Evolutionary conservation across 2,797 vertebrate species (phyloP).

Genomic region (Megalops cyprinoides): DNA sequence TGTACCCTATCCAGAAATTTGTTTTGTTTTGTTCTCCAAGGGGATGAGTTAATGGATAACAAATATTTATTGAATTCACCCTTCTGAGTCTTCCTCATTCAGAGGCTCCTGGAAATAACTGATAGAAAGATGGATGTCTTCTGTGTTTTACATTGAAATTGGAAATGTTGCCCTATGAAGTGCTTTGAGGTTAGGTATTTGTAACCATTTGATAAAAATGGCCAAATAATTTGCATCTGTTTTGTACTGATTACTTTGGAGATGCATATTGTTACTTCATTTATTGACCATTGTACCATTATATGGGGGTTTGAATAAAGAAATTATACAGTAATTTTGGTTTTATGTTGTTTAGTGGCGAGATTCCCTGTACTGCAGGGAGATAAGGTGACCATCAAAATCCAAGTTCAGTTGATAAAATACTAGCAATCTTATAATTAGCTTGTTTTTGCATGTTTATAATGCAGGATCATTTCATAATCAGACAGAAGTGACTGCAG

Average conservation of each 20-base stretch:
- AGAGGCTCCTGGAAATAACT: too few species aligned
- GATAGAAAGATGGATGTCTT: background rate
- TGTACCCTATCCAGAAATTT: too few species aligned
- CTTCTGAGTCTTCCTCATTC: background rate
- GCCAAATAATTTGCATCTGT: background rate
- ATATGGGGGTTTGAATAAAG: background rate
- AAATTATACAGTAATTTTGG: too few species aligned
- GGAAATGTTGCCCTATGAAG: background rate
- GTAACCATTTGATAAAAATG: background rate
- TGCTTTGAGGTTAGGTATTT: background rate
- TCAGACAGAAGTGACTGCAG: background rate
- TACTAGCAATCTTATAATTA: background rate
- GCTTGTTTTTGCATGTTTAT: background rate
- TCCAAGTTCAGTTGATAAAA: too few species aligned
- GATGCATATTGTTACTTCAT: background rate
- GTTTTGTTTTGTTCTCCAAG: too few species aligned
- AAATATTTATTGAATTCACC: background rate
- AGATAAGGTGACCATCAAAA: too few species aligned
- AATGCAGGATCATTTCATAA: background rate
- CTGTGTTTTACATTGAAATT: background rate
- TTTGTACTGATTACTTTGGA: background rate
- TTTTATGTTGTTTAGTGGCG: too few species aligned
- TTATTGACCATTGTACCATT: background rate
- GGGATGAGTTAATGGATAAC: background rate
- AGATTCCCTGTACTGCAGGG: too few species aligned